Conservation (phyloP, 2,888 invertebrate genomes). For the Cryptus armator region DNA sequence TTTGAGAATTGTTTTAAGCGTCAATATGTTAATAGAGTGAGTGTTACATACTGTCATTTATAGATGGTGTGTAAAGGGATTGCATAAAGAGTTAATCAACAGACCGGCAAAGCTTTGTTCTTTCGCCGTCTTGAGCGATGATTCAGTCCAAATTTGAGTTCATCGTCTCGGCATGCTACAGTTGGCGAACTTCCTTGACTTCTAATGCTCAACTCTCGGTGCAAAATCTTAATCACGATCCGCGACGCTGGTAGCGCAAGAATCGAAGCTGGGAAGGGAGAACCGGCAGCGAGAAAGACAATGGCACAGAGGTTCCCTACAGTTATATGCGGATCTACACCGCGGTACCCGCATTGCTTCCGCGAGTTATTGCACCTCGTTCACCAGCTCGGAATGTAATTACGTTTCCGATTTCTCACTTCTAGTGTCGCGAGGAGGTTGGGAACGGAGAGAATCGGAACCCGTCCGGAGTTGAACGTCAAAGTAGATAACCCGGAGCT, state of each 20-base stretch:
- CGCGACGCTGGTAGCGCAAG: not conserved
- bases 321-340: conserved; percentile 7
- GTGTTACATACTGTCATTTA: too few species aligned
- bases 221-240: conserved; percentile 59
- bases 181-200: not conserved
- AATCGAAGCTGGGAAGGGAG: not conserved
- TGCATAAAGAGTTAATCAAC: too few species aligned
- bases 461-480: conserved; percentile 33
- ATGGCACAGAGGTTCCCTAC: conserved; percentile 4
- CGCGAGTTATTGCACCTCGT: conserved; percentile 61
- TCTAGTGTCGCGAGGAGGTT: conserved; percentile 41
- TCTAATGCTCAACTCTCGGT: conserved; percentile 35
- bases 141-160: not conserved
- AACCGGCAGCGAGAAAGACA: conserved; percentile 9
- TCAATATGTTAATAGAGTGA: too few species aligned
- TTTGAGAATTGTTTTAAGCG: too few species aligned
- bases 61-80: too few species aligned
- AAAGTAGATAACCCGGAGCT: conserved; percentile 36
- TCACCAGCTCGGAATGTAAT: conserved; percentile 65
- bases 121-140: too few species aligned
- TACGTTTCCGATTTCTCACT: conserved; percentile 65
- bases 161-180: not conserved
- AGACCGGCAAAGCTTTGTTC: too few species aligned
- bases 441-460: conserved; percentile 10
- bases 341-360: conserved; percentile 31